Conservation (phyloP, 2,888 invertebrate species). For the Itoplectis maculator region DNA sequence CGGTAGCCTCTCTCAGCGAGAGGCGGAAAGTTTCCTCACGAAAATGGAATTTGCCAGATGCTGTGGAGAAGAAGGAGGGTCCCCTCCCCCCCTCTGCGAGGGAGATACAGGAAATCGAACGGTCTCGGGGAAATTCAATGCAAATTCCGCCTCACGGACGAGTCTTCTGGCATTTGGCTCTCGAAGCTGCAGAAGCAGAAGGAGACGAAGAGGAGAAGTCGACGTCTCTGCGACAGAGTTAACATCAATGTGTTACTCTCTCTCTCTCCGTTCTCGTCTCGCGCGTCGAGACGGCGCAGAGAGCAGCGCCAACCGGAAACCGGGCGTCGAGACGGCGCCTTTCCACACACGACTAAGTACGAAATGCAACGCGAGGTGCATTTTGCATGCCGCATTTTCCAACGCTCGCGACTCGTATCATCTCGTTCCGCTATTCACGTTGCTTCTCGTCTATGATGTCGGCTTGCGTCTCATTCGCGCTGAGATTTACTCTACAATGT, state of each 20-base stretch:
- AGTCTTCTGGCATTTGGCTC: slow-evolving; percentile 61
- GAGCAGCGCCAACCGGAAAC: slow-evolving; percentile 65
- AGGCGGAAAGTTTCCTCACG: slow-evolving; percentile 42
- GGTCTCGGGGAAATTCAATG: slow-evolving; percentile 69
- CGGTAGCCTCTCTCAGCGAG: too few species aligned
- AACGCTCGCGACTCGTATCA: slow-evolving; percentile 34
- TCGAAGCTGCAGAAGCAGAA: too few species aligned
- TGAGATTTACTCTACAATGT: slow-evolving; percentile 19
- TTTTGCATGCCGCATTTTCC: slow-evolving; percentile 53
- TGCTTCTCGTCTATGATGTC: slow-evolving; percentile 22
- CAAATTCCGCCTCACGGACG: slow-evolving; percentile 59
- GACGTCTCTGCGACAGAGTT: too few species aligned
- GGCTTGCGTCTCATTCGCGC: slow-evolving; percentile 19
- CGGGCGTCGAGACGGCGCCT: slow-evolving; percentile 68
- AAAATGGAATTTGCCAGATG: slow-evolving; percentile 62
- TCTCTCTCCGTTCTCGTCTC: slow-evolving; percentile 20
- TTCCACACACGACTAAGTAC: slow-evolving; percentile 63
- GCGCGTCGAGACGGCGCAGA: slow-evolving; percentile 40
- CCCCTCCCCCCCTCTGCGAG: slow-evolving; percentile 36
- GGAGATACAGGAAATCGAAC: slow-evolving; percentile 67
- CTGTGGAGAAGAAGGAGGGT: slow-evolving; percentile 42
- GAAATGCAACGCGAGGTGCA: slow-evolving; percentile 57
- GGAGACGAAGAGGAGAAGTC: slow-evolving; percentile 13
- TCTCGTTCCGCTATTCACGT: slow-evolving; percentile 57
- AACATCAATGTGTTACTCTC: slow-evolving; percentile 42